phyloP scores from a whole-genome alignment of 2,113 vertebrate genomes.

The Nannobrachium achirus region DNA sequence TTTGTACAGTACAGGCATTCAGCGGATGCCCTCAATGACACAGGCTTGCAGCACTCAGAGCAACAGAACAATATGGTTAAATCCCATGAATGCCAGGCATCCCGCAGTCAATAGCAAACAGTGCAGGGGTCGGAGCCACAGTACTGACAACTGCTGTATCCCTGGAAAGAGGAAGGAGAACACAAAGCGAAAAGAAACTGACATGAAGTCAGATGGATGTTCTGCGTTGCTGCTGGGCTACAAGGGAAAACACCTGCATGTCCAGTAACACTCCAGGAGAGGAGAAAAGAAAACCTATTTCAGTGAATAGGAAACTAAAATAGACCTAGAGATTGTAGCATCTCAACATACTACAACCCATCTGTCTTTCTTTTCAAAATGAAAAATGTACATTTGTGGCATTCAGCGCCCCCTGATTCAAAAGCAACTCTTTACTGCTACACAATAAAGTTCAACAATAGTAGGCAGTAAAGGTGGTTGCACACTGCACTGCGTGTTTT shows the following conservation, averaged over 20 bases:
- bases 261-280: slow-evolving; percentile 27
- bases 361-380: slow-evolving; percentile 15
- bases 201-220: slow-evolving; percentile 60
- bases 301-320: slow-evolving; percentile 37
- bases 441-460: no score
- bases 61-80: slow-evolving; percentile 38
- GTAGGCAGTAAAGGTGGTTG: no score
- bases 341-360: slow-evolving; percentile 5
- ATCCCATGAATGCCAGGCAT: slow-evolving; percentile 49
- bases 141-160: slow-evolving; percentile 52
- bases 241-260: slow-evolving; percentile 35
- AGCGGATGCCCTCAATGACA: slow-evolving; percentile 13
- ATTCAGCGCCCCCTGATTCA: no score
- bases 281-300: slow-evolving; percentile 49
- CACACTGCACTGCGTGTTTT: no score
- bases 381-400: no score
- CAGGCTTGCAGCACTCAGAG: slow-evolving; percentile 2
- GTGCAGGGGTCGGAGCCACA: slow-evolving; percentile 52
- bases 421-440: no score
- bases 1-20: slow-evolving; percentile 28
- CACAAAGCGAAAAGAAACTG: slow-evolving; percentile 43
- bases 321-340: slow-evolving; percentile 13
- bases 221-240: slow-evolving; percentile 36
- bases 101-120: slow-evolving; percentile 12
- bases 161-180: slow-evolving; percentile 51